Conservation (phyloP, 2,113 vertebrate species). For the Chlamydotis undulata region DNA sequence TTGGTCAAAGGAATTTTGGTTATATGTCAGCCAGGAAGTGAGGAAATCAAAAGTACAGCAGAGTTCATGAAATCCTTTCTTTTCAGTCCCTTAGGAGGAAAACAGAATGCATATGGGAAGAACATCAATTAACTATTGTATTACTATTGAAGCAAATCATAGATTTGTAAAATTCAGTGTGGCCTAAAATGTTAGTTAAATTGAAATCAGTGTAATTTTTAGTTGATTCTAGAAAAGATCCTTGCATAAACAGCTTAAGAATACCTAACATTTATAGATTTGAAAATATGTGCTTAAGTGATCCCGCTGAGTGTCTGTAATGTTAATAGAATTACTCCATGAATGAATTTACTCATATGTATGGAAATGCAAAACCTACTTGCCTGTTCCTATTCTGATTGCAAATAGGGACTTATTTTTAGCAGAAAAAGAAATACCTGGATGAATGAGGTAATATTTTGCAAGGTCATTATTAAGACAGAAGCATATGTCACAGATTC, state of each 20-base stretch:
- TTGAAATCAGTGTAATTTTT: not conserved
- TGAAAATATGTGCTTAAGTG: not conserved
- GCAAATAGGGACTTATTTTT: not conserved
- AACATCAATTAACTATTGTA: conserved; percentile 19
- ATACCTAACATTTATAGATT: not conserved
- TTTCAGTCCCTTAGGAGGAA: conserved; percentile 41
- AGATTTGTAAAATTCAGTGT: not conserved
- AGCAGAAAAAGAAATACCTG: not conserved
- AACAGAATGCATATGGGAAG: conserved; percentile 23
- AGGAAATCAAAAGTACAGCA: conserved; percentile 49
- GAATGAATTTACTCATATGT: not conserved
- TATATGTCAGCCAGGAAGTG: conserved; percentile 40
- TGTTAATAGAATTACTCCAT: not conserved
- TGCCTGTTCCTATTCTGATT: not conserved
- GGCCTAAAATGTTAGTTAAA: not conserved
- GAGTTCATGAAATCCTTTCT: conserved; percentile 42
- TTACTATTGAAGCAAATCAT: not conserved
- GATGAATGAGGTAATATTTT: not conserved
- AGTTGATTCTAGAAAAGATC: not conserved
- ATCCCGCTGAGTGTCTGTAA: not conserved
- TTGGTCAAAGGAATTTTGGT: conserved; percentile 28
- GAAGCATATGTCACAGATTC: not conserved
- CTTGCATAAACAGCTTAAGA: not conserved
- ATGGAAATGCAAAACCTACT: not conserved
- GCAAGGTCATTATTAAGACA: not conserved